Percentiles rank a stretch among this genome's conserved stretches.
These are phyloP conservation scores for Carollia perspicillata DNA, from an alignment of 2,113 vertebrate species.

Conservation along the genomic window DNA sequence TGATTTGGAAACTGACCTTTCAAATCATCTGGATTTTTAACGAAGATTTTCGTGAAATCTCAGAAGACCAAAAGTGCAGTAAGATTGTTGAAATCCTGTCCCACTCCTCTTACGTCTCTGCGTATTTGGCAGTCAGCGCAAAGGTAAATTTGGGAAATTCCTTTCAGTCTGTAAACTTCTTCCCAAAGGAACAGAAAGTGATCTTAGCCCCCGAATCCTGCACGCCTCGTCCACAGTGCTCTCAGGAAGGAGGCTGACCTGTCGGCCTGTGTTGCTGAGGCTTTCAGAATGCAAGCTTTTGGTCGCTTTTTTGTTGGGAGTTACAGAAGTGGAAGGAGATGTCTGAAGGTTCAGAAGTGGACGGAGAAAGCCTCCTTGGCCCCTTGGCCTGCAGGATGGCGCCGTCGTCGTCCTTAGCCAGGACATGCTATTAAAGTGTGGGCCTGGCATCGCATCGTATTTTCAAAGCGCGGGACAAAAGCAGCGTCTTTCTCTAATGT, in stretches of 20 bases:
- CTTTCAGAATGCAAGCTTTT: background rate
- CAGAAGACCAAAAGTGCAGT: background rate
- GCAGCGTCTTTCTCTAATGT: background rate
- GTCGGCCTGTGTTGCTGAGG: background rate
- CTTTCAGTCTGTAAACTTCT: background rate
- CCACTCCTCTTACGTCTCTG: background rate
- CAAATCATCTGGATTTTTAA: background rate
- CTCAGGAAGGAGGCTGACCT: background rate
- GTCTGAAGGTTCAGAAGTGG: background rate
- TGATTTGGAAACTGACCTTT: background rate
- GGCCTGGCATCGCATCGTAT: background rate
- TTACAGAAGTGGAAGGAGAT: background rate
- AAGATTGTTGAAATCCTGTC: background rate
- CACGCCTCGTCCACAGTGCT: background rate
- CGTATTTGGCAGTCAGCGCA: background rate
- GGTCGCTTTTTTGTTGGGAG: background rate
- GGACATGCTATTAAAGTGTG: background rate
- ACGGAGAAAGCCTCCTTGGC: background rate
- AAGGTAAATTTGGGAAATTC: background rate
- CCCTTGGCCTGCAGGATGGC: background rate
- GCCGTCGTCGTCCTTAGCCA: background rate
- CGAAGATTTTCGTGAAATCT: background rate
- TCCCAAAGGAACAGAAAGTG: background rate
- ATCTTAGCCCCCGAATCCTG: background rate
- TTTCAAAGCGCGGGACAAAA: background rate